Percentiles rank a stretch among this genome's conserved stretches.
Conservation (phyloP, 2,113 vertebrate species). For the Myotis brandtii region DNA sequence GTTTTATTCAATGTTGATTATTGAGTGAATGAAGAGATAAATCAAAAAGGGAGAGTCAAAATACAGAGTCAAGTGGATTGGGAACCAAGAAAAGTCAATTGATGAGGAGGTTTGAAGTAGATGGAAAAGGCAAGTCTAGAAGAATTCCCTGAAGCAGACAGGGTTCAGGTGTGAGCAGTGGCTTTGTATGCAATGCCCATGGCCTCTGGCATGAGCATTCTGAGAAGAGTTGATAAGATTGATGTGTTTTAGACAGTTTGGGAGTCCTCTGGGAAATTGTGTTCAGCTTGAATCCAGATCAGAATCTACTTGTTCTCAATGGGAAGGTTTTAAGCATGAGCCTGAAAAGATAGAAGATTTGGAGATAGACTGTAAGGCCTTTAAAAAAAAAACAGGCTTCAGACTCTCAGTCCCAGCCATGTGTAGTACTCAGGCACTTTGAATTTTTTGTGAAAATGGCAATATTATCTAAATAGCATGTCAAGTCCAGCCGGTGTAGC, state of each 20-base stretch:
- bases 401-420: background rate
- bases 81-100: background rate
- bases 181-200: background rate
- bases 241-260: background rate
- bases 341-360: background rate
- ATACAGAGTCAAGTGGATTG: background rate
- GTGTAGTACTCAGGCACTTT: background rate
- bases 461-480: conserved; percentile 3
- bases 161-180: background rate
- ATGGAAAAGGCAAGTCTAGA: background rate
- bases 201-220: background rate
- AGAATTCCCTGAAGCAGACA: background rate
- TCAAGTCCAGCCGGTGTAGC: no score
- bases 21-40: background rate
- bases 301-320: conserved; percentile 36
- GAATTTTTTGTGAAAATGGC: conserved; percentile 14
- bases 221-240: background rate
- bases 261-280: background rate
- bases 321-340: conserved; percentile 13
- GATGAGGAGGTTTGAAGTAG: background rate
- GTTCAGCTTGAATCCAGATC: conserved; percentile 5
- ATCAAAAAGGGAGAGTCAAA: background rate
- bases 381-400: background rate
- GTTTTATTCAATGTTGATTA: background rate
- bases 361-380: background rate